Evolutionary conservation across 2,113 vertebrate genomes (phyloP), one percentile per base, ranked within the genome.

Genomic region (Cisticola juncidis): DNA sequence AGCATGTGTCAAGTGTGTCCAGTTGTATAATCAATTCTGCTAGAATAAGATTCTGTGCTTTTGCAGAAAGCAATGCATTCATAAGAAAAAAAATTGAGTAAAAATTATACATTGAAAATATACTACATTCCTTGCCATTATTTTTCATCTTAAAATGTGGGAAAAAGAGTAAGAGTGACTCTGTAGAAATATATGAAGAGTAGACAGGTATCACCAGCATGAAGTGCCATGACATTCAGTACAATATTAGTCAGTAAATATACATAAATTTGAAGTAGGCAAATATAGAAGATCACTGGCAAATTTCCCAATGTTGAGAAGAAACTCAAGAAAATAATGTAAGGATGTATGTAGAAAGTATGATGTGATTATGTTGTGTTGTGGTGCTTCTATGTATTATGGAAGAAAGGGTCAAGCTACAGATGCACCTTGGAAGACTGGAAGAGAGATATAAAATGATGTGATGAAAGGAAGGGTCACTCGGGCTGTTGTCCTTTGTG

Each of bases 161-260:
- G 78, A 93, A 87, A 40, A 40, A 71, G 19, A 65, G 9, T 47
- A 86, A 33, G n/a, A 86, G n/a, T 13, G 40, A 31, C 45, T 92
- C 76, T 38, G 21, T 42, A 76, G 38, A 90, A 77, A 72, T 36
- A 6, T 60, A 60, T 72, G 50, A 90, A 88, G 78, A 93, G 66
- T 73, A 95, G 64, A 50, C 62, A 65, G 70, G 28, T 91, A 74
- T 90, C 83, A 91, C 58, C 40, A 70, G 40, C 31, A 64, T 89
- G 73, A 95, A 90, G 64, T 85, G 61, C 90, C 62, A 31, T 73
- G 80, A 92, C 38, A 88, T 90, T 54, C 72, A 93, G 54, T 81
- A 77, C 68, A 86, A 56, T 79, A 77, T 82, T 81, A 93, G 68
- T 97, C 86, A 94, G 26, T 35, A 94, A 92, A 81, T 88, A 86